Evolutionary conservation across 2,113 vertebrate species (phyloP), one percentile per base, ranked within the genome.

Genomic region (Coracopsis vasa): DNA sequence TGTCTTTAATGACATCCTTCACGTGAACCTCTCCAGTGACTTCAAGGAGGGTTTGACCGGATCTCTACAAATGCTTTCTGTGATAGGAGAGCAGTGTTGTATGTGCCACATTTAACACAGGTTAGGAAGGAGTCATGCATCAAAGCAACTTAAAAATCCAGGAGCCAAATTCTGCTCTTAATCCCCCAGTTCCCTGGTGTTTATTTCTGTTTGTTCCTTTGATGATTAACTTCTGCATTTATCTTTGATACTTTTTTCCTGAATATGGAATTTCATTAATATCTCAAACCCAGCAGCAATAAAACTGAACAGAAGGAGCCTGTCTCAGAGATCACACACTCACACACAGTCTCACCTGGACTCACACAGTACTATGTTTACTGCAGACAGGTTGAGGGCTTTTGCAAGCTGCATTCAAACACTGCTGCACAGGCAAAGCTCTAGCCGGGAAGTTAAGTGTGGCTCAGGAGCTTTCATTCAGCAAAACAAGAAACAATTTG

Each of bases 391-490:
- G 4, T 67, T 73, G 23, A 47, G 42, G 19, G 64, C 19, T 67
- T 79, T 67, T 85, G 31, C 75, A 67, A 70, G 58, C 80, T 60
- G 56, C 51, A 90, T 66, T 37, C 61, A 45, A 69, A 62, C 23
- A 9, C 51, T n/a, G 58, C 71, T 66, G 50, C 72, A 37, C 1
- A 1, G 61, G 47, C 75, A 80, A 47, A 92, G 51, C 74, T 87
- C 60, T 48, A 42, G 47, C 45, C 1, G 2, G 83, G 69, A 95
- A 87, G 82, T 86, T 50, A 62, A 86, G 41, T 4, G 1, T 1
- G 7, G 66, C 92, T 90, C 47, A 65, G 39, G 96, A 96, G 85
- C 90, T 96, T 93, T 96, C 87, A 90, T 90, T 85, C 85, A 95
- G 85, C 89, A 96, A 94, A 97, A 80, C 62, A 66, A 84, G 66